phyloP scores from a whole-genome alignment of 2,113 vertebrate species.

The Pedionomus torquatus region DNA sequence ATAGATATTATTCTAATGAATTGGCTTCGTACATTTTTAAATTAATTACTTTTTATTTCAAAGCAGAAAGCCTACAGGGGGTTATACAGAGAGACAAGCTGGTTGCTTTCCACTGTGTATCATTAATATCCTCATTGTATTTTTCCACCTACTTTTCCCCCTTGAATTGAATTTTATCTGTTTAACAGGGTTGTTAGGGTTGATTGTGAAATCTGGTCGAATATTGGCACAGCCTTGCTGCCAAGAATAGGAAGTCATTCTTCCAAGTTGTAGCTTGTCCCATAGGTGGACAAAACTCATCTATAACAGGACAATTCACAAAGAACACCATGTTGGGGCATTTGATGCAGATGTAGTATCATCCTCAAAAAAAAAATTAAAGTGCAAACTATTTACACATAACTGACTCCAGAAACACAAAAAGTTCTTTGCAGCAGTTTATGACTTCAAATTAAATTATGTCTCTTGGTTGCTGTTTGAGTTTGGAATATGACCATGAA shows the following conservation, averaged over 20 bases:
- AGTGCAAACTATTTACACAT: background rate
- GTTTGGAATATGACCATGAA: background rate
- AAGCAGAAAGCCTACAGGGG: background rate
- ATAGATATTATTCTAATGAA: background rate
- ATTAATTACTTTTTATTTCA: constrained; percentile 16
- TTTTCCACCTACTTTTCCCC: background rate
- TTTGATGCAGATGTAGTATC: background rate
- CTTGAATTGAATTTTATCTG: background rate
- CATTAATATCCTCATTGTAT: background rate
- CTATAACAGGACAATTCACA: background rate
- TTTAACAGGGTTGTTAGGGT: background rate
- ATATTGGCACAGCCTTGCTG: background rate
- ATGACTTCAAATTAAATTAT: background rate
- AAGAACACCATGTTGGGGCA: rapidly evolving
- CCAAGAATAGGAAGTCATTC: background rate
- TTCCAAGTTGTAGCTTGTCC: background rate
- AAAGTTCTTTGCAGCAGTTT: background rate
- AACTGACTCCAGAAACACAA: background rate
- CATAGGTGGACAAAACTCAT: background rate
- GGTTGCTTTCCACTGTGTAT: background rate
- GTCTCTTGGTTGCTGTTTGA: background rate
- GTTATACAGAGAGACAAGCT: background rate
- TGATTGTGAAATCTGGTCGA: background rate
- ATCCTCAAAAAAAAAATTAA: background rate
- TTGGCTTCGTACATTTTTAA: background rate